phyloP scores from a whole-genome alignment of 2,113 vertebrate genomes.

The Pithys albifrons region DNA sequence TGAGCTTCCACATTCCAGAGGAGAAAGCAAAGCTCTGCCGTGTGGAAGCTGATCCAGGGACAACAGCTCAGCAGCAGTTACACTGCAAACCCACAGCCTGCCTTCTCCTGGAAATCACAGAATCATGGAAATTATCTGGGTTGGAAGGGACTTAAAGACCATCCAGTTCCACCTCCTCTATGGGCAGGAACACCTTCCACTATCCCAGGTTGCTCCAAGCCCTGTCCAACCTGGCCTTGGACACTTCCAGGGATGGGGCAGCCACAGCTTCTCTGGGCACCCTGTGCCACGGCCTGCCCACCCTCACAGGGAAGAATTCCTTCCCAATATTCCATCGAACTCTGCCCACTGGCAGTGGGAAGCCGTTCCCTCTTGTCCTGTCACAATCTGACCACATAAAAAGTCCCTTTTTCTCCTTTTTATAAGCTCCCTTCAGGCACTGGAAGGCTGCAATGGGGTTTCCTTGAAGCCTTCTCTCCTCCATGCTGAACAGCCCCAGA shows the following conservation, averaged over 20 bases:
- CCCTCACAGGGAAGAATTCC: not conserved
- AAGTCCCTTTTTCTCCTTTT: not conserved
- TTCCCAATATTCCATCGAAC: not conserved
- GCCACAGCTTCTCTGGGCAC: not conserved
- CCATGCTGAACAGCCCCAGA: not conserved
- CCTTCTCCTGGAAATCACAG: not conserved
- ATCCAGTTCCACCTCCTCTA: rapidly evolving
- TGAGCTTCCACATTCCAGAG: not conserved
- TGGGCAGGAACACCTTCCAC: not conserved
- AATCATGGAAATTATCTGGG: rapidly evolving
- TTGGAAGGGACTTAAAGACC: not conserved
- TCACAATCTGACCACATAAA: not conserved
- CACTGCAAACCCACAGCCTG: not conserved
- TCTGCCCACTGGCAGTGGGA: not conserved
- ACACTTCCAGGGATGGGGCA: not conserved
- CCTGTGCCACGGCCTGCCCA: not conserved
- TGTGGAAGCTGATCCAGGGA: not conserved
- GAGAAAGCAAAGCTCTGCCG: not conserved
- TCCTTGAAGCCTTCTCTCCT: not conserved
- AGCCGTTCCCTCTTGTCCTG: not conserved
- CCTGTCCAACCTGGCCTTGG: not conserved
- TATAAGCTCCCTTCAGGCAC: not conserved
- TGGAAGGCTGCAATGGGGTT: not conserved
- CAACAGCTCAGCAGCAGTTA: not conserved
- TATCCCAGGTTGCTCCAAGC: not conserved